Evolutionary conservation across 2,888 invertebrate species (phyloP), one percentile per base, ranked within the genome.

Genomic region (Cataglyphis altisquamis): DNA sequence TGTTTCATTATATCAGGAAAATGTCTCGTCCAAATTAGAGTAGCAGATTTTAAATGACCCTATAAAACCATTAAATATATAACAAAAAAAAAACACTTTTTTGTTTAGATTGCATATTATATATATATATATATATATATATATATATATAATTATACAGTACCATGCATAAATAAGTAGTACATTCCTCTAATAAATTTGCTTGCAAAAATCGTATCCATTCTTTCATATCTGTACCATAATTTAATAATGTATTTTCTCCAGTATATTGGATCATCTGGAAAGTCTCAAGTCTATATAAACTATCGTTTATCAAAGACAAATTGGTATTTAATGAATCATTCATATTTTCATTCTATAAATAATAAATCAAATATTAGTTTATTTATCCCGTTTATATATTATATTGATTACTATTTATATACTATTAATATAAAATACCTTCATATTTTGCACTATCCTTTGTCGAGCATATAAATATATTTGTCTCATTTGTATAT

Each of bases 191-290:
- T 62, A 95, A 91, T 39, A 95, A 92, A 91, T 95, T 92, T 9
- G 93, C 92, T 21, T 90, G 90, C 5, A 92, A 94, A 92, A 96
- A 96, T 86, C 91, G 89, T 8, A 92, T 89, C 96, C 96, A 96
- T 52, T 94, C 92, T 52, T 93, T 91, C 55, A 94, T 91, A 72
- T 91, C 90, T 63, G 91, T 88, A 12, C 91, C 83, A 62, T 88
- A 67, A n/a, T 84, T 78, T 83, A 72, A 66, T 83, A 91, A 41
- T 81, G 85, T 68, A 45, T 78, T 63, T 82, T 85, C 86, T 36
- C 83, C 84, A 25, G 64, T 89, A 62, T 87, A 88, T 88, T 92
- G 87, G 45, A 94, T 90, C 55, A 94, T 86, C 83, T 94, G 92
- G 86, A 95, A 95, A 10, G 95, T 95, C 84, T 95, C 95, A 77